These are phyloP conservation scores for Rhincodon typus DNA, from an alignment of 2,797 vertebrate species.

Conservation along the genomic window DNA sequence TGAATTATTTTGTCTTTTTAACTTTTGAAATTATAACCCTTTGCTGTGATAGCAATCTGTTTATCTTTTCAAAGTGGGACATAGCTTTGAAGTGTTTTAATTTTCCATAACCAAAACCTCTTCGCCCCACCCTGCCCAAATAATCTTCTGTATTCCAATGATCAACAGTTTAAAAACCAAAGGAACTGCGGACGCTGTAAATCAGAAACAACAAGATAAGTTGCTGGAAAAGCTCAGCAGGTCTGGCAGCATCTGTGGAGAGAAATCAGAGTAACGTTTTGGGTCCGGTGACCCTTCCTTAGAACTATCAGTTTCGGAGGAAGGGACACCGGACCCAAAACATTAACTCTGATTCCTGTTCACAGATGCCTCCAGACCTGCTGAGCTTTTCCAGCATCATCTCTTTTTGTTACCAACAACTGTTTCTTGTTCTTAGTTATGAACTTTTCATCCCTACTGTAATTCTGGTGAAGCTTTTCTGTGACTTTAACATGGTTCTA, in stretches of 20 bases:
- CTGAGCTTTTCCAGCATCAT: too few relatives aligned
- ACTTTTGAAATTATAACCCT: background rate
- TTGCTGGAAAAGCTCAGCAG: too few relatives aligned
- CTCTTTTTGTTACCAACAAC: background rate
- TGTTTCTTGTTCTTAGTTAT: background rate
- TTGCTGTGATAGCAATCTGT: background rate
- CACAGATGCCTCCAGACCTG: too few relatives aligned
- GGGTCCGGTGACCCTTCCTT: too few relatives aligned
- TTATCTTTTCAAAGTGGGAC: background rate
- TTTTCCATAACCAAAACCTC: background rate
- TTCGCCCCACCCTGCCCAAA: background rate
- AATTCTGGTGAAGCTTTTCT: background rate
- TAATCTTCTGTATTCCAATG: background rate
- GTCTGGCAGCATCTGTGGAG: too few relatives aligned
- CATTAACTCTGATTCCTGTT: too few relatives aligned
- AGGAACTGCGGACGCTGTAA: too few relatives aligned
- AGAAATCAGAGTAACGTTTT: too few relatives aligned
- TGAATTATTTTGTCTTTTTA: background rate
- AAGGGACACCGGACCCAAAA: too few relatives aligned
- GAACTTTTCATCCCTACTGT: background rate
- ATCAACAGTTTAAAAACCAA: too few relatives aligned
- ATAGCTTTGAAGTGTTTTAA: background rate
- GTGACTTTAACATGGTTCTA: background rate
- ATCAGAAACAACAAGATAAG: too few relatives aligned
- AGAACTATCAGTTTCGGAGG: too few relatives aligned